Conservation (phyloP, 2,797 vertebrate species). For the Sebastes steindachneri region DNA sequence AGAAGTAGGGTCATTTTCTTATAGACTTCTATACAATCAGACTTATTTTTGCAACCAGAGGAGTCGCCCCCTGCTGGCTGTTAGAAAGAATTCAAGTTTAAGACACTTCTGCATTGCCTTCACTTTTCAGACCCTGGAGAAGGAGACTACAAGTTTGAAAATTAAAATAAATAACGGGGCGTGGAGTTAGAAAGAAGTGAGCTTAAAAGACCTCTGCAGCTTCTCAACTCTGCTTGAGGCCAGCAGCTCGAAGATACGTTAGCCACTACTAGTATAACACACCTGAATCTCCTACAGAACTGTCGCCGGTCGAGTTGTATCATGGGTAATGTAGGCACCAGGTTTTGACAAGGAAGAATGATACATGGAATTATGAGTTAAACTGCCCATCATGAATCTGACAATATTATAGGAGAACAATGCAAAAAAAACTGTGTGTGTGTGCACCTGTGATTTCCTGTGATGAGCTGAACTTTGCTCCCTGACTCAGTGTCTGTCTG, state of each 20-base stretch:
- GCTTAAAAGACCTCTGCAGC: neutral
- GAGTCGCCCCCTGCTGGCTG: no score
- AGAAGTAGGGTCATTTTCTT: no score
- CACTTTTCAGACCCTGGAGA: no score
- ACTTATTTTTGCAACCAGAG: no score
- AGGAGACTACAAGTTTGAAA: no score
- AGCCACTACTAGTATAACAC: neutral
- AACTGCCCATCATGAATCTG: neutral
- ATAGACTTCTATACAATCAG: no score
- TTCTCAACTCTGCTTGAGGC: neutral
- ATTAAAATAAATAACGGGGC: no score
- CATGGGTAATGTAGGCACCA: neutral
- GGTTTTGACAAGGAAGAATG: neutral
- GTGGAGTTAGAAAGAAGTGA: no score
- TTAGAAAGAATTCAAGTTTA: no score
- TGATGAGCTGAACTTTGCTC: slow-evolving; percentile 57
- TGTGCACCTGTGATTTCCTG: slow-evolving; percentile 25
- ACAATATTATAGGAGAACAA: neutral
- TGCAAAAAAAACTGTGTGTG: neutral
- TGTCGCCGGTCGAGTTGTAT: neutral
- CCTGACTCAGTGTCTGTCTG: slow-evolving; percentile 61
- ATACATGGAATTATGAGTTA: neutral
- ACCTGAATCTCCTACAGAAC: neutral
- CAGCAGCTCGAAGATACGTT: neutral
- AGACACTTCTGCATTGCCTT: no score